Evolutionary conservation across 2,797 vertebrate species (phyloP).

Genomic region (Otus scops): DNA sequence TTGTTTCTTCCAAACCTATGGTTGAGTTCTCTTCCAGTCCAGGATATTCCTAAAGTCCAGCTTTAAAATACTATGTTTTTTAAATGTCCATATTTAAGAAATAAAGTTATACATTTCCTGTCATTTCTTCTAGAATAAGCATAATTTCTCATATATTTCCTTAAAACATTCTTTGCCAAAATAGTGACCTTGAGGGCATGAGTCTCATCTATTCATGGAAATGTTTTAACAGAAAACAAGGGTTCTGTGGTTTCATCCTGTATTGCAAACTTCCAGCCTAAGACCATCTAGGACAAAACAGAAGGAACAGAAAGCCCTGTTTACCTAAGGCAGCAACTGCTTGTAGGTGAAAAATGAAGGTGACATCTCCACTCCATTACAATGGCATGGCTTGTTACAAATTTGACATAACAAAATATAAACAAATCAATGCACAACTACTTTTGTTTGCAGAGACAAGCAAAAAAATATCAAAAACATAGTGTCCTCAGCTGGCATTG

Average conservation of each 20-base stretch:
- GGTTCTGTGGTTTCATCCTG: not conserved
- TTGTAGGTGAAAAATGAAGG: not conserved
- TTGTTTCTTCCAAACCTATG: conserved; percentile 49
- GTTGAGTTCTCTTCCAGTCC: conserved; percentile 9
- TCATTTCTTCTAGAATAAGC: conserved; percentile 11
- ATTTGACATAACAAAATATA: not conserved
- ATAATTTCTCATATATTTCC: not conserved
- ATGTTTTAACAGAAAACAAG: not conserved
- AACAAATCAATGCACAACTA: not conserved
- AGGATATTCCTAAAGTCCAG: conserved; percentile 33
- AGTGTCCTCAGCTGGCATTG: not conserved
- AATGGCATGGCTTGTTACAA: not conserved
- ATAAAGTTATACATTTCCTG: not conserved
- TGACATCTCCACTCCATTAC: not conserved
- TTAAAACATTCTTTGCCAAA: not conserved
- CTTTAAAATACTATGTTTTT: not conserved
- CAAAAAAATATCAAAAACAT: not conserved
- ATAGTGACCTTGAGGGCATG: not conserved
- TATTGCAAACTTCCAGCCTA: not conserved
- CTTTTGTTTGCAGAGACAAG: not conserved
- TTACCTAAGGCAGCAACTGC: not conserved
- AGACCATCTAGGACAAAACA: not conserved
- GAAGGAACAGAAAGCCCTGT: not conserved
- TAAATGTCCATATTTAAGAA: conserved; percentile 52
- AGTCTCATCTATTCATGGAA: not conserved